These are phyloP conservation scores for Prorops nasuta DNA, from an alignment of 1,140 invertebrate genomes.

Conservation along the genomic window DNA sequence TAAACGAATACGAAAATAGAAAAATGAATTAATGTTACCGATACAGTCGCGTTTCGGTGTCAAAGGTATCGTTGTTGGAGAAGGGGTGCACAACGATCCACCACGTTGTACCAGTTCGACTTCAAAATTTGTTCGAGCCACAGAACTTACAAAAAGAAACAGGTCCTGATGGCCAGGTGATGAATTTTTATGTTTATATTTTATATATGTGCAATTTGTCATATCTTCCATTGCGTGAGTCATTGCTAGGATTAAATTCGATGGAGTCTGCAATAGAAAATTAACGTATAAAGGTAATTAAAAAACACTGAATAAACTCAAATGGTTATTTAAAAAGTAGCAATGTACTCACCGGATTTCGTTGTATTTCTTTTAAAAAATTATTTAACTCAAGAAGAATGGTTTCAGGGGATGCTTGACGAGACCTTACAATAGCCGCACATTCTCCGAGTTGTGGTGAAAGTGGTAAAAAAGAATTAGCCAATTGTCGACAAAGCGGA, in stretches of 20 bases:
- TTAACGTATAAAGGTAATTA: constrained; percentile 15
- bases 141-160: constrained; percentile 86
- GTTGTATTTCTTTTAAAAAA: constrained; percentile 69
- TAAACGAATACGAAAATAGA: background rate
- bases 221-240: constrained; percentile 91
- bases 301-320: constrained; percentile 12
- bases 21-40: constrained; percentile 57
- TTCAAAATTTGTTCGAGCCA: constrained; percentile 90
- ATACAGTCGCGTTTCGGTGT: constrained; percentile 85
- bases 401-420: constrained; percentile 56
- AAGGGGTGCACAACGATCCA: constrained; percentile 67
- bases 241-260: constrained; percentile 75
- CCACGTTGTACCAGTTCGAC: constrained; percentile 85
- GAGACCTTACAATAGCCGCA: constrained; percentile 63
- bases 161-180: constrained; percentile 71
- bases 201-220: constrained; percentile 73
- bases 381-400: constrained; percentile 63
- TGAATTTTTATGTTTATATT: constrained; percentile 59
- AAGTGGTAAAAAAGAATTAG: constrained; percentile 88
- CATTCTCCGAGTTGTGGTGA: constrained; percentile 75
- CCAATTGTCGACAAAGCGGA: constrained; percentile 89
- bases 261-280: constrained; percentile 53
- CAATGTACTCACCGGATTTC: constrained; percentile 59
- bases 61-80: constrained; percentile 59
- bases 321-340: constrained; percentile 4